Conservation (phyloP, 2,113 vertebrate genomes). For the Dicerorhinus sumatrensis region DNA sequence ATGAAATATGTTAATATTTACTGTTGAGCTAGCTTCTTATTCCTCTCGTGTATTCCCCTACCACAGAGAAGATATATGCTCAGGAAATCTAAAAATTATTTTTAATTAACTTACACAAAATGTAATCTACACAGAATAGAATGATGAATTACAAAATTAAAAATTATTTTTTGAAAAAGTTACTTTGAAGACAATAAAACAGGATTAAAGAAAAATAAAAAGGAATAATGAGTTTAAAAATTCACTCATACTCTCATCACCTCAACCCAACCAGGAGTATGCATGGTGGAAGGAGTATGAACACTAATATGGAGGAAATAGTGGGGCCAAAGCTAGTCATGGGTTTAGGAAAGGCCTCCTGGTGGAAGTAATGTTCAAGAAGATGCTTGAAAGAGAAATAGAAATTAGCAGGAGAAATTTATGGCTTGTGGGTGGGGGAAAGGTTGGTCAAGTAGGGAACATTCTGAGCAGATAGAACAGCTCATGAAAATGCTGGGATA, state of each 20-base stretch:
- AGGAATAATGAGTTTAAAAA: neutral
- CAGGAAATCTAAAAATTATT: neutral
- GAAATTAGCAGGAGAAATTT: neutral
- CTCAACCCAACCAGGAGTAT: neutral
- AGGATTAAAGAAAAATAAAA: neutral
- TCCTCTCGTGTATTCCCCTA: neutral
- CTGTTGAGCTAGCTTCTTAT: neutral
- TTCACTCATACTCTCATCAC: neutral
- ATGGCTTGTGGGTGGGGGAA: accelerated
- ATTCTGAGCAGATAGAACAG: neutral
- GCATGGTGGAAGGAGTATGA: neutral
- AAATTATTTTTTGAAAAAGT: neutral
- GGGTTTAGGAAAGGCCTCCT: neutral
- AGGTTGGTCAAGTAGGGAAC: neutral
- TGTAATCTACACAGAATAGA: neutral
- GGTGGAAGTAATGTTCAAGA: neutral
- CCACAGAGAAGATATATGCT: neutral
- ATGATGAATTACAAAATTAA: constrained; percentile 2
- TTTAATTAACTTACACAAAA: neutral
- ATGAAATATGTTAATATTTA: neutral
- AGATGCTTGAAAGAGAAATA: neutral
- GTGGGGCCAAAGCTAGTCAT: neutral
- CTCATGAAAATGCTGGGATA: neutral
- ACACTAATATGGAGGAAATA: neutral
- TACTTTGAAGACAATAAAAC: neutral